These are phyloP conservation scores for Drosophila infuscata DNA, from an alignment of 2,888 invertebrate species.

Conservation along the genomic window DNA sequence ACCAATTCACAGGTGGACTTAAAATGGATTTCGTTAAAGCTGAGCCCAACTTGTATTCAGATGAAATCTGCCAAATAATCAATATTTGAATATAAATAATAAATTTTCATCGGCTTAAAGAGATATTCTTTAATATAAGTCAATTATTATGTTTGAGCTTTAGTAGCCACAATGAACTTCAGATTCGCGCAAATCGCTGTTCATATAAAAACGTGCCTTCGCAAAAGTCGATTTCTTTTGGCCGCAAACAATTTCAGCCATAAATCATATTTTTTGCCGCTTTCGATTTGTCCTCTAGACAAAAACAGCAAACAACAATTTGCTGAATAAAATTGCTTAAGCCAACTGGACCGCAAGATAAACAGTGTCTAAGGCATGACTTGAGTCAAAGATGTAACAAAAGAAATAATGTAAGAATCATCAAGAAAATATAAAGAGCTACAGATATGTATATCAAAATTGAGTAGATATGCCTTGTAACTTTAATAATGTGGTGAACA, in stretches of 20 bases:
- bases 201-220: slow-evolving; percentile 22
- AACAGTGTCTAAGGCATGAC: slow-evolving; percentile 4
- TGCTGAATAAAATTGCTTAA: background rate
- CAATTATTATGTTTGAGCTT: background rate
- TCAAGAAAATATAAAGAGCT: background rate
- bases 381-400: slow-evolving; percentile 12
- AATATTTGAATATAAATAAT: no score
- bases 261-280: slow-evolving; percentile 28
- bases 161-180: background rate
- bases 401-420: slow-evolving; percentile 5
- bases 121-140: background rate
- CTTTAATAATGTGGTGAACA: background rate
- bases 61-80: background rate
- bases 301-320: slow-evolving; percentile 20
- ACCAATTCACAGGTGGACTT: background rate
- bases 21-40: background rate
- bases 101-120: background rate
- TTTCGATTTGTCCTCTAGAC: slow-evolving; percentile 11
- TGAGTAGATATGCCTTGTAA: background rate
- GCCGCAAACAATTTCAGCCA: background rate
- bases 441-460: background rate
- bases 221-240: slow-evolving; percentile 1
- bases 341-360: slow-evolving; percentile 4
- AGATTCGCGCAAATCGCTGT: background rate
- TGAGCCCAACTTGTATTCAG: background rate